phyloP scores from a whole-genome alignment of 2,113 vertebrate species.

The Mobula birostris region DNA sequence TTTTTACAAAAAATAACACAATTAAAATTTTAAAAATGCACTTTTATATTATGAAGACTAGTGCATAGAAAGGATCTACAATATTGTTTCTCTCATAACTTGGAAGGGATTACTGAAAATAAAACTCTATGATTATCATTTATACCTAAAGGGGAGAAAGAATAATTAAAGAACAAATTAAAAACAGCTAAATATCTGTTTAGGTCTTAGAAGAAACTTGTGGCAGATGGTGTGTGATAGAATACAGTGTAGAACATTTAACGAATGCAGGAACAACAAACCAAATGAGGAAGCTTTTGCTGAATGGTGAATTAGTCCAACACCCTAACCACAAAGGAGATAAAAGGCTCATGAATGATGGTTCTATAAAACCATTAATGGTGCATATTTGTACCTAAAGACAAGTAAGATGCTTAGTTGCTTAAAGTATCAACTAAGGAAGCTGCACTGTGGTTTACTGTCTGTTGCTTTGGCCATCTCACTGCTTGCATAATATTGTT shows the following conservation, averaged over 20 bases:
- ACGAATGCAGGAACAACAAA: not conserved
- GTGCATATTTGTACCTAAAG: not conserved
- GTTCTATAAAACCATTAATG: not conserved
- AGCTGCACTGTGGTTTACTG: not conserved
- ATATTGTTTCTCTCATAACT: not conserved
- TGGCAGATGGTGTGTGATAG: not conserved
- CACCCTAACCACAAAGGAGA: not conserved
- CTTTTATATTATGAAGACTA: not conserved
- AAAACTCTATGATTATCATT: not conserved
- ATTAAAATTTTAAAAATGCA: not conserved
- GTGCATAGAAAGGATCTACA: not conserved
- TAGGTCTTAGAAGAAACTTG: not conserved
- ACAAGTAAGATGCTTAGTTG: not conserved
- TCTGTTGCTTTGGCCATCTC: not conserved
- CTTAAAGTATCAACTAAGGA: not conserved
- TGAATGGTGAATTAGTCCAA: not conserved
- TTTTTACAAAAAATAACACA: too few species aligned
- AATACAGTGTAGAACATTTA: not conserved
- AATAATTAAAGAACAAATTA: not conserved
- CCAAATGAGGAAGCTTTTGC: not conserved
- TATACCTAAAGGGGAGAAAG: not conserved
- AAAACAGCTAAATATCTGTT: not conserved
- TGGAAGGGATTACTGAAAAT: not conserved
- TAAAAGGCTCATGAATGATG: not conserved
- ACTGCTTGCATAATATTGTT: not conserved